phyloP scores from a whole-genome alignment of 2,797 vertebrate species.

The Rhinatrema bivittatum region DNA sequence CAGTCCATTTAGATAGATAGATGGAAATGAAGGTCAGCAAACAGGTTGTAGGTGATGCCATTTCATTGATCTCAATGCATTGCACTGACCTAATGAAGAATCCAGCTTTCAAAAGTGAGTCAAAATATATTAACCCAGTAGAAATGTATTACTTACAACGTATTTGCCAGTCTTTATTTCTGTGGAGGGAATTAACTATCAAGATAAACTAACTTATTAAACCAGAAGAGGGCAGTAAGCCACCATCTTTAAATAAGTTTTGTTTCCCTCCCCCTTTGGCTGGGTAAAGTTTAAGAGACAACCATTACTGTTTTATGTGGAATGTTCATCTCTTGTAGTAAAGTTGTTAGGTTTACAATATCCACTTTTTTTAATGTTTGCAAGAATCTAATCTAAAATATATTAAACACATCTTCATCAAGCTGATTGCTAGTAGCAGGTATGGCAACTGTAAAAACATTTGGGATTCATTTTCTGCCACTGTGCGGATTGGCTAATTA shows the following conservation, averaged over 20 bases:
- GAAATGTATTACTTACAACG: too few species aligned
- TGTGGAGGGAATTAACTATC: fast-evolving
- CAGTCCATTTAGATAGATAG: too few species aligned
- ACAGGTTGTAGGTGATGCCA: too few species aligned
- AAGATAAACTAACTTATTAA: background rate
- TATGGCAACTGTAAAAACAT: conserved; percentile 15
- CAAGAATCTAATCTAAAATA: conserved; percentile 8
- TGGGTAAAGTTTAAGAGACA: background rate
- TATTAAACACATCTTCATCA: conserved; percentile 1
- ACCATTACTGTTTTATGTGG: conserved; percentile 12
- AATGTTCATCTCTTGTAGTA: conserved; percentile 31
- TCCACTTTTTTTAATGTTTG: conserved; percentile 15
- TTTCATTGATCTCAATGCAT: too few species aligned
- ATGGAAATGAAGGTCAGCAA: too few species aligned
- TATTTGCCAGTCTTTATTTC: too few species aligned
- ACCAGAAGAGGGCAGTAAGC: conserved; percentile 49
- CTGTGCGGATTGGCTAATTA: too few species aligned
- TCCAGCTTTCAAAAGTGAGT: too few species aligned
- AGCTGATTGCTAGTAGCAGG: conserved; percentile 28
- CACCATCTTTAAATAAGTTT: background rate
- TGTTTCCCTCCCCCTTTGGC: background rate
- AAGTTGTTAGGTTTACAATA: conserved; percentile 27
- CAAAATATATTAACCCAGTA: too few species aligned
- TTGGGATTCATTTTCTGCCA: too few species aligned
- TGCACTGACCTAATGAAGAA: too few species aligned